These are phyloP conservation scores for Notocelia uddmanniana DNA, from an alignment of 2,888 invertebrate species.

Conservation along the genomic window DNA sequence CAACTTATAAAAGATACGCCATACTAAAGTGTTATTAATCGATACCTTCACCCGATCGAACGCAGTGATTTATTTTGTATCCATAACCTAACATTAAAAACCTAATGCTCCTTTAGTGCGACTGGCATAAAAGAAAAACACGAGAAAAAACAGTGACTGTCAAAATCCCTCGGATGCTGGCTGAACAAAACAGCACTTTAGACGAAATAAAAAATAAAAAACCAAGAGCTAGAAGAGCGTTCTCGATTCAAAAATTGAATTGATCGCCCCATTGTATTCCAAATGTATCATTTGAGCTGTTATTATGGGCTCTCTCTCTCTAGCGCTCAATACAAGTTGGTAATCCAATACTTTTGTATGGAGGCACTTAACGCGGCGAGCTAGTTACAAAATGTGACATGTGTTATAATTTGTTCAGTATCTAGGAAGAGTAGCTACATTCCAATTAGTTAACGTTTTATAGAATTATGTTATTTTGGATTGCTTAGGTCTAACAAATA, in stretches of 20 bases:
- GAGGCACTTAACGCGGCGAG: conserved; percentile 79
- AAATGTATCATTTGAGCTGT: conserved; percentile 86
- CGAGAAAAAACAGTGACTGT: conserved; percentile 84
- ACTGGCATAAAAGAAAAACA: conserved; percentile 67
- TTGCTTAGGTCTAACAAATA: not conserved
- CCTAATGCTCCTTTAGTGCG: conserved; percentile 57
- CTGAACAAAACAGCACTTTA: conserved; percentile 86
- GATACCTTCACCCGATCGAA: conserved; percentile 41
- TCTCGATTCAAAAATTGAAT: conserved; percentile 86
- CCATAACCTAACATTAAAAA: conserved; percentile 69
- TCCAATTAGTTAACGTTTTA: conserved; percentile 35
- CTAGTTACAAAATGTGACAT: conserved; percentile 72
- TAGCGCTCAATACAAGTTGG: conserved; percentile 80
- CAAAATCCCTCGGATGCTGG: conserved; percentile 82
- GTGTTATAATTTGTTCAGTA: conserved; percentile 70
- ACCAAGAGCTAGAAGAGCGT: conserved; percentile 81
- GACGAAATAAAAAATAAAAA: conserved; percentile 75
- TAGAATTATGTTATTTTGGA: conserved; percentile 30
- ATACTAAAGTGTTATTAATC: conserved; percentile 43
- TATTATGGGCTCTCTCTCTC: conserved; percentile 81
- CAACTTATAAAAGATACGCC: conserved; percentile 21
- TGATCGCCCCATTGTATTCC: conserved; percentile 86
- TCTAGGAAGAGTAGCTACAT: conserved; percentile 55
- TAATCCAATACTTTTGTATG: conserved; percentile 86
- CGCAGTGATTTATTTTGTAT: conserved; percentile 56